Evolutionary conservation across 2,797 vertebrate species (phyloP), one percentile per base, ranked within the genome.

Genomic region (Neosilurus mollespiculum): DNA sequence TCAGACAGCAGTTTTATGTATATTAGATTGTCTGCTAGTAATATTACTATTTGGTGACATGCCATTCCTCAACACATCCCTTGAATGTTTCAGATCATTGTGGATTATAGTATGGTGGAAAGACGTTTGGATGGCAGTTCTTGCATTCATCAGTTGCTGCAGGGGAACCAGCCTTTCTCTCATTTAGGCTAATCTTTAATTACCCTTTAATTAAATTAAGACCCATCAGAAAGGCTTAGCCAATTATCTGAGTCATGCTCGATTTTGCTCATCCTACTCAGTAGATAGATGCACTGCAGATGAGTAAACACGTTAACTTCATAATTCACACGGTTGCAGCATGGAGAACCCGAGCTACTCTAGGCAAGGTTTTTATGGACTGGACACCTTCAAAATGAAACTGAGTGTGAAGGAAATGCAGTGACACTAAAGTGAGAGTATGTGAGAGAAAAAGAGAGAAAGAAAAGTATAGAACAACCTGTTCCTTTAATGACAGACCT

Each of bases 201-300:
- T 85, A 83, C 72, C 78, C 86, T 82, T 73, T 87, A 86, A 89
- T 89, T 88, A 85, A 85, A 89, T 89, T 83, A 87, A 75, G 15
- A 66, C 70, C 71, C 71, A 70, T 85, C 79, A 85, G 81, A 85
- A 84, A 86, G 69, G 56, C 83, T 80, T 73, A 71, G 58, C 66
- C 81, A 81, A 86, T 89, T 84, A 89, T 87, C 84, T 83, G 70
- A 59, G 81, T 80, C 83, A 83, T 83, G 86, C 80, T 80, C 26
- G 80, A 85, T 86, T 86, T 89, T 43, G 59, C 10, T 76, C 20
- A 3, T 82, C 84, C 75, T 83, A 62, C 80, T 81, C 67, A 62
- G 65, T 54, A 81, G 62, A 78, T 54, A 78, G 62, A 78, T 77
- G 53, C 20, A 64, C 56, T 77, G n/a, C 76, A 30, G 78, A 30